Percentiles rank a stretch among this genome's conserved stretches.
Conservation (phyloP, 2,888 invertebrate species). For the Pristionchus exspectatus region DNA sequence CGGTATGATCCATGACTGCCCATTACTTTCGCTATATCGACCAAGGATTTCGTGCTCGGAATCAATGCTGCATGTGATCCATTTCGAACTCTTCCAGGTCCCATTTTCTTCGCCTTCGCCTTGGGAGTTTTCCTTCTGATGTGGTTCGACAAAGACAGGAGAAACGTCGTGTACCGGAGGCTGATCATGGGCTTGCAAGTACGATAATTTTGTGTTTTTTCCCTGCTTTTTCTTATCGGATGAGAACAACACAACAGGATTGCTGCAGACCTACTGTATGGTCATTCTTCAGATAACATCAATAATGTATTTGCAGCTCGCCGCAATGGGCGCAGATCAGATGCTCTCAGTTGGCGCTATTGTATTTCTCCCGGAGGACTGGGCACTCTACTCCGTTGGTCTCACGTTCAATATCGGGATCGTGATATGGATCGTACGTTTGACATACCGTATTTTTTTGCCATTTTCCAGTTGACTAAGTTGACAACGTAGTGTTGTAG, state of each 20-base stretch:
- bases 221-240: not conserved
- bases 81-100: not conserved
- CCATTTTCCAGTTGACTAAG: not conserved
- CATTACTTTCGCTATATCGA: not conserved
- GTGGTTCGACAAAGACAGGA: slow-evolving; percentile 5
- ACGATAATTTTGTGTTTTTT: no score
- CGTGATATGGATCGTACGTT: not conserved
- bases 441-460: no score
- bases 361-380: not conserved
- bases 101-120: not conserved
- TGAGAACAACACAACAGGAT: not conserved
- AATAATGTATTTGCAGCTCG: not conserved
- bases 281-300: not conserved
- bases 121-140: not conserved
- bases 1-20: not conserved
- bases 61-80: no score
- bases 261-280: not conserved
- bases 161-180: slow-evolving; percentile 17
- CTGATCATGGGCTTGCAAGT: slow-evolving; percentile 34
- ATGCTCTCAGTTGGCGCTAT: not conserved
- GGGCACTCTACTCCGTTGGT: not conserved
- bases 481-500: no score
- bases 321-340: not conserved
- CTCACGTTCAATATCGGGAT: not conserved
- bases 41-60: no score